phyloP scores from a whole-genome alignment of 2,113 vertebrate genomes.

The Phocoena sinus region DNA sequence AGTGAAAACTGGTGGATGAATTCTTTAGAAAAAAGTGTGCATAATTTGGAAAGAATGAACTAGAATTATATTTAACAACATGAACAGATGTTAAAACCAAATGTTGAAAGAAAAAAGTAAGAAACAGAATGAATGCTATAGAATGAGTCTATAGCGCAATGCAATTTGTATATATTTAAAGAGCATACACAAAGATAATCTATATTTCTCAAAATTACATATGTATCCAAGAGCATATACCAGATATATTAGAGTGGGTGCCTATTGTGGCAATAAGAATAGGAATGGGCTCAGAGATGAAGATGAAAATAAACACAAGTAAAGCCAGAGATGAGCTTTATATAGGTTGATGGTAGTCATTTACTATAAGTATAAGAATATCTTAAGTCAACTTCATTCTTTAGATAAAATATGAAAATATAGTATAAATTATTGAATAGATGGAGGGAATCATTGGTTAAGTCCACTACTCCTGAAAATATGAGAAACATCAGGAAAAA shows the following conservation, averaged over 20 bases:
- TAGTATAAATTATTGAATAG: not conserved
- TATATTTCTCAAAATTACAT: not conserved
- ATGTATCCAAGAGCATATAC: not conserved
- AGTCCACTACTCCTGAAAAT: not conserved
- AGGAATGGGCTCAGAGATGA: not conserved
- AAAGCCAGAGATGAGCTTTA: not conserved
- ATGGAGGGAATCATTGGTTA: not conserved
- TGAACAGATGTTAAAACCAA: not conserved
- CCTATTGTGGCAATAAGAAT: not conserved
- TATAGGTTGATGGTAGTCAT: not conserved
- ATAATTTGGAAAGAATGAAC: not conserved
- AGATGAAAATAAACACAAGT: not conserved
- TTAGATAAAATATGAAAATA: not conserved
- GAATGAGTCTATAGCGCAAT: not conserved
- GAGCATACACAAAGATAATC: not conserved
- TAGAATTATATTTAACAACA: not conserved
- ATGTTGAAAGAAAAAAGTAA: not conserved
- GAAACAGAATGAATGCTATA: not conserved
- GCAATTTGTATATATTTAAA: not conserved
- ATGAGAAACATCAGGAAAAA: not conserved
- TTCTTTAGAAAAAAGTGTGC: not conserved
- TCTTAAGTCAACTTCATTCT: not conserved
- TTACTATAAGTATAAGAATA: not conserved
- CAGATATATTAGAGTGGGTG: not conserved
- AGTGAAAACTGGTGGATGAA: not conserved